A percentile compares a stretch with the other conserved stretches of the same genome.
phyloP scores from a whole-genome alignment of 2,888 invertebrate species.

The Ectobius pallidus region DNA sequence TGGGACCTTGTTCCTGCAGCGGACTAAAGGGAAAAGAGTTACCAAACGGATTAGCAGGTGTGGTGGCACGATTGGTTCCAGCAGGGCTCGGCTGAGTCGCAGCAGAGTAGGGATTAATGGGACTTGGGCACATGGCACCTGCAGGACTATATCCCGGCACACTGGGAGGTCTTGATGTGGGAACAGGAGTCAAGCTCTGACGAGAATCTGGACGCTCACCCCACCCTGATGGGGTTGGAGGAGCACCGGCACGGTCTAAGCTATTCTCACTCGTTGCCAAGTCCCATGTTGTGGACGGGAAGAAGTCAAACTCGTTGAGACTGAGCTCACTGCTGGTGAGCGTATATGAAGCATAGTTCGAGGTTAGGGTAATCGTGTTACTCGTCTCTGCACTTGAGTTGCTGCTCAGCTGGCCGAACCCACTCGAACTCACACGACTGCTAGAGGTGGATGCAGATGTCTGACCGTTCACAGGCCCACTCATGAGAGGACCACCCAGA shows the following conservation, averaged over 20 bases:
- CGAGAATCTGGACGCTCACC: conserved; percentile 50
- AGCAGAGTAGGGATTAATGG: conserved; percentile 54
- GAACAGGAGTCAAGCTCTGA: conserved; percentile 60
- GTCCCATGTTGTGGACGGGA: conserved; percentile 68
- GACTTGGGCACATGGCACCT: conserved; percentile 51
- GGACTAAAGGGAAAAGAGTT: conserved; percentile 69
- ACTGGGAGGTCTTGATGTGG: conserved; percentile 64
- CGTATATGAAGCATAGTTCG: conserved; percentile 42
- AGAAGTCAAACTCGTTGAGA: conserved; percentile 65
- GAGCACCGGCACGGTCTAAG: conserved; percentile 29
- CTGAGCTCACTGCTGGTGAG: conserved; percentile 59
- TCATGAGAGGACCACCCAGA: conserved; percentile 46
- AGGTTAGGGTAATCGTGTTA: conserved; percentile 35
- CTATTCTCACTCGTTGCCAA: conserved; percentile 43
- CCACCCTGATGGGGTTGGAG: conserved; percentile 42
- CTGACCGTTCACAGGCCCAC: conserved; percentile 40
- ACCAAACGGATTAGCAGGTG: conserved; percentile 56
- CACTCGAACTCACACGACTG: conserved; percentile 50
- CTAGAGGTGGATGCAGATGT: conserved; percentile 48
- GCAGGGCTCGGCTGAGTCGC: conserved; percentile 60
- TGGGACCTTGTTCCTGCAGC: conserved; percentile 52
- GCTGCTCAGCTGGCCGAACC: conserved; percentile 47
- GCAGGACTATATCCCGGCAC: conserved; percentile 57
- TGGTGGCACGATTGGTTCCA: conserved; percentile 52
- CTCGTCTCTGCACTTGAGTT: conserved; percentile 18